Conservation (phyloP, 2,113 vertebrate genomes). For the Rostratula benghalensis region DNA sequence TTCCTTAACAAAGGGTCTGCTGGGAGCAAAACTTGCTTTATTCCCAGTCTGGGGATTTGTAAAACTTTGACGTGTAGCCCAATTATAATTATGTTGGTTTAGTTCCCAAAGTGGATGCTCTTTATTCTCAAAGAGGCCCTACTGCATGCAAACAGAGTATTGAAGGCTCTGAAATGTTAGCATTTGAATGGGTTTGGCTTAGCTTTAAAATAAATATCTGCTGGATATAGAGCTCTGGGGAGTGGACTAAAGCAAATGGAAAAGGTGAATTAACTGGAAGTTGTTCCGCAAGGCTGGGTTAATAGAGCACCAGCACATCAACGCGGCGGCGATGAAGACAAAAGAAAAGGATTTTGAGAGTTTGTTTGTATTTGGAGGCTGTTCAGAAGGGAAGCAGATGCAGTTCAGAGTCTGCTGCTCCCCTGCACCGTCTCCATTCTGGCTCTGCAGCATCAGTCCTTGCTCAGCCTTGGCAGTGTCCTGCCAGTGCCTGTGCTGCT, state of each 20-base stretch:
- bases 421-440: accelerated
- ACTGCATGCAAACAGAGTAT: neutral
- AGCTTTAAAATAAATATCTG: slow-evolving; percentile 1
- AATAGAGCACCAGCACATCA: neutral
- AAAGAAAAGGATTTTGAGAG: neutral
- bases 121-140: neutral
- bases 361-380: neutral
- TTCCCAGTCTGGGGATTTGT: neutral
- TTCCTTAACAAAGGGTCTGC: neutral
- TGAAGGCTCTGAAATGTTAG: neutral
- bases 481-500: accelerated
- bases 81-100: neutral
- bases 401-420: neutral
- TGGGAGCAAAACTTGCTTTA: neutral
- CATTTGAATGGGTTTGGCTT: slow-evolving; percentile 3
- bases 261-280: neutral
- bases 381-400: neutral
- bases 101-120: neutral
- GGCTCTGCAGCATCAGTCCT: neutral
- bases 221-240: neutral
- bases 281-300: neutral
- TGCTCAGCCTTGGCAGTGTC: accelerated
- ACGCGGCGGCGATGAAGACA: neutral
- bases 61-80: neutral
- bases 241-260: neutral